A percentile compares a stretch with the other conserved stretches of the same genome.
These are phyloP conservation scores for Neogobius melanostomus DNA, from an alignment of 2,113 vertebrate species.

Conservation along the genomic window DNA sequence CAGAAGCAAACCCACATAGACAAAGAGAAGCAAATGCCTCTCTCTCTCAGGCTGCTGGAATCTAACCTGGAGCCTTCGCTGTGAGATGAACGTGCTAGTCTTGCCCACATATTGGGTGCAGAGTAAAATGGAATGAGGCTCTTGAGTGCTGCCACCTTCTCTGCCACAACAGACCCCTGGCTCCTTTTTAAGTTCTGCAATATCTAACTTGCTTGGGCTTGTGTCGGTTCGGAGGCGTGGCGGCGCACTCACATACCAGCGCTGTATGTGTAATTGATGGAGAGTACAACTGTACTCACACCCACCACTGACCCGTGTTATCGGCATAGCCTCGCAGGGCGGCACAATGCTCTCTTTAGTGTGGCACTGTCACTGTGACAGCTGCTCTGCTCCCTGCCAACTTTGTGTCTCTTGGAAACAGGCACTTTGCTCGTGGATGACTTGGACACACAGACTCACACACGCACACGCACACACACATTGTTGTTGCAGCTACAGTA, in stretches of 20 bases:
- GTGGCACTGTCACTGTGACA: conserved; percentile 13
- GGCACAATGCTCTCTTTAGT: background rate
- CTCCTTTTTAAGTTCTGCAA: conserved; percentile 20
- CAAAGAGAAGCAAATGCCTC: no score
- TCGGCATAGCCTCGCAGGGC: background rate
- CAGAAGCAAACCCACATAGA: no score
- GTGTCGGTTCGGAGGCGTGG: conserved; percentile 20
- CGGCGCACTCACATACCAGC: conserved; percentile 13
- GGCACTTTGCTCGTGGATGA: background rate
- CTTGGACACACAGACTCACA: background rate
- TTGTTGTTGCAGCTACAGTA: background rate
- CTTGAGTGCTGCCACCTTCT: background rate
- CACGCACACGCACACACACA: no score
- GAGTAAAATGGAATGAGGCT: no score
- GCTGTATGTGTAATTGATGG: conserved; percentile 30
- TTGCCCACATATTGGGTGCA: no score
- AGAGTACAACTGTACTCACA: conserved; percentile 1
- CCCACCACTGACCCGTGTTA: background rate
- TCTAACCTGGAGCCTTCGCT: no score
- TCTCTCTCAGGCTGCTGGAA: no score
- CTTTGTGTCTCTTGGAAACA: conserved; percentile 21
- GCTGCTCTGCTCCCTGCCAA: background rate
- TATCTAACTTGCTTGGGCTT: conserved; percentile 9
- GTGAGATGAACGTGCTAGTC: no score
- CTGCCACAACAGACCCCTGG: background rate